Base-by-base conservation (phyloP, 1,140 invertebrate genomes). In the Atta cephalotes region DNA sequence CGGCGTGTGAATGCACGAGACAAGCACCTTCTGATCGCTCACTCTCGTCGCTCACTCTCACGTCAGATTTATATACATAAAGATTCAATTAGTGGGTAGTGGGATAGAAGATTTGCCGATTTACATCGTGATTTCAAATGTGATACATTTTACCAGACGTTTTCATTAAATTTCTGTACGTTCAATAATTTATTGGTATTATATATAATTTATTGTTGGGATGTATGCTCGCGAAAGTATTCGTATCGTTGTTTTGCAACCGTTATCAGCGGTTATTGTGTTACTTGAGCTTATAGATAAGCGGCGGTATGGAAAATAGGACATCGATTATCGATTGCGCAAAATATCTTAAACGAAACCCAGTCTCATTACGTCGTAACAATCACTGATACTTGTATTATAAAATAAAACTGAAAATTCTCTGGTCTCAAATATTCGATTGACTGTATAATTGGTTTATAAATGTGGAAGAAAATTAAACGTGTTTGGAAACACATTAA, bases 271-370 rank as follows among this genome's bases (percentile, higher is more conserved):
- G 56, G 28, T 84, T 62, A 74, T 76, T 49, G 56, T 35, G 80
- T 76, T 51, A 74, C 18, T 14, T n/a, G 25, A 62, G 68, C 68
- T 74, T 31, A 53, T 21, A 82, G 80, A 82, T 82, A 74, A 62
- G 70, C 56, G 7, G 12, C 21, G 14, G 21, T 28, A 72, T 25
- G 53, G 53, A 82, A 74, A 82, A 82, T 74, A 28, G 80, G 56
- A 74, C 80, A 84, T 84, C 28, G 70, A 84, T 84, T 76, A 84
- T 84, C 70, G 39, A 76, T 84, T 53, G 49, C 45, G 25, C 9
- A 51, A 28, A 62, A 62, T 84, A 84, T 84, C 70, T 84, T 74
- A 31, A 82, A 74, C 65, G 68, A 62, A 62, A 74, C 12, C 25
- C 14, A 49, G 21, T 74, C 56, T 31, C 49, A 56, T 80, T 56